Evolutionary conservation across 2,797 vertebrate genomes (phyloP).

Genomic region (Varecia variegata): DNA sequence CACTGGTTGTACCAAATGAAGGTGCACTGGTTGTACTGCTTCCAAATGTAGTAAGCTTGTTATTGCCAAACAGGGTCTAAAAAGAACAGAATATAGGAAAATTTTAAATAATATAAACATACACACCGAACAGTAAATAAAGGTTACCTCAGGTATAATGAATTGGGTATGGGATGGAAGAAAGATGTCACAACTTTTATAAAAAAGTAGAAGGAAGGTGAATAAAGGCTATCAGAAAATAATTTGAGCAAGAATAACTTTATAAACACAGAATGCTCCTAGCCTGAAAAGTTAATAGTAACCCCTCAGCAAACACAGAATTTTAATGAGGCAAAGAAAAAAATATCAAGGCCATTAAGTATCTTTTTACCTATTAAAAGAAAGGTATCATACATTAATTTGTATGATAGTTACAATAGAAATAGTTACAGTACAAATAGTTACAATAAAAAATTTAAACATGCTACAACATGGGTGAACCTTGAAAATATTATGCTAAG

Average conservation of each 20-base stretch:
- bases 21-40: constrained; percentile 95
- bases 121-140: neutral
- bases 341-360: neutral
- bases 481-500: neutral
- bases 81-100: constrained; percentile 60
- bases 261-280: neutral
- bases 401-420: no score
- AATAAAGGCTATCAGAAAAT: neutral
- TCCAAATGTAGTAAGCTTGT: constrained; percentile 93
- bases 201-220: neutral
- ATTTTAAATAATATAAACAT: neutral
- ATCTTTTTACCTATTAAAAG: neutral
- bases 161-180: neutral
- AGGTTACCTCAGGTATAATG: neutral
- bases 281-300: neutral
- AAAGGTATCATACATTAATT: neutral
- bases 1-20: constrained; percentile 92
- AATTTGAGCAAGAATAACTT: neutral
- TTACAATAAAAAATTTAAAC: constrained; percentile 6
- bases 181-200: neutral
- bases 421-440: neutral
- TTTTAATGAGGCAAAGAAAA: constrained; percentile 36
- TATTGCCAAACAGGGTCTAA: constrained; percentile 92
- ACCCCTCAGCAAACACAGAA: neutral
- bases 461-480: neutral